These are phyloP conservation scores for Coturnix japonica DNA, from an alignment of 2,113 vertebrate genomes.

Conservation along the genomic window DNA sequence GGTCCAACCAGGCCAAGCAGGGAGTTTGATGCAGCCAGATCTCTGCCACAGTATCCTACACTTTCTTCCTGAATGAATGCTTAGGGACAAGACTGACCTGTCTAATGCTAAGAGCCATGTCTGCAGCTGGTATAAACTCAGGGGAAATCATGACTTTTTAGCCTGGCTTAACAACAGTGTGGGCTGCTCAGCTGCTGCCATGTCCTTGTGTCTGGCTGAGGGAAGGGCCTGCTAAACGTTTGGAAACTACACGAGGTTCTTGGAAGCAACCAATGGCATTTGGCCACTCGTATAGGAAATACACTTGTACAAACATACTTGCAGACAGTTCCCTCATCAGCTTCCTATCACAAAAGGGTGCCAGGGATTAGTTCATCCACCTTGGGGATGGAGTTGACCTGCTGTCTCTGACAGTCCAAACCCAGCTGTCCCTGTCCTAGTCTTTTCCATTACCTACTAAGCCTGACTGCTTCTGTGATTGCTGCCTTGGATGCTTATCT, in stretches of 20 bases:
- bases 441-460: neutral
- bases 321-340: conserved; percentile 8
- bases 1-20: rapidly evolving
- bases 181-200: neutral
- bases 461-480: neutral
- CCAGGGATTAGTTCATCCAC: neutral
- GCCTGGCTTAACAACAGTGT: rapidly evolving
- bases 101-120: neutral
- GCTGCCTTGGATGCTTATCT: neutral
- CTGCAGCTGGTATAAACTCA: neutral
- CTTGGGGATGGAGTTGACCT: neutral
- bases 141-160: neutral
- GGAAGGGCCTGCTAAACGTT: neutral
- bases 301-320: neutral
- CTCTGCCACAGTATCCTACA: rapidly evolving
- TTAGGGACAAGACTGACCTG: neutral
- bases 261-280: neutral
- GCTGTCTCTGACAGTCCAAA: neutral
- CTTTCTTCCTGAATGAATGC: rapidly evolving
- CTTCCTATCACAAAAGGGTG: neutral
- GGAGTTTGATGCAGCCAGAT: neutral
- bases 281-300: neutral
- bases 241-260: neutral
- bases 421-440: neutral
- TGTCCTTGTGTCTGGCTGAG: neutral